A percentile compares a stretch with the other conserved stretches of the same genome.
These are phyloP conservation scores for Nasua narica DNA, from an alignment of 2,797 vertebrate species.

Conservation along the genomic window DNA sequence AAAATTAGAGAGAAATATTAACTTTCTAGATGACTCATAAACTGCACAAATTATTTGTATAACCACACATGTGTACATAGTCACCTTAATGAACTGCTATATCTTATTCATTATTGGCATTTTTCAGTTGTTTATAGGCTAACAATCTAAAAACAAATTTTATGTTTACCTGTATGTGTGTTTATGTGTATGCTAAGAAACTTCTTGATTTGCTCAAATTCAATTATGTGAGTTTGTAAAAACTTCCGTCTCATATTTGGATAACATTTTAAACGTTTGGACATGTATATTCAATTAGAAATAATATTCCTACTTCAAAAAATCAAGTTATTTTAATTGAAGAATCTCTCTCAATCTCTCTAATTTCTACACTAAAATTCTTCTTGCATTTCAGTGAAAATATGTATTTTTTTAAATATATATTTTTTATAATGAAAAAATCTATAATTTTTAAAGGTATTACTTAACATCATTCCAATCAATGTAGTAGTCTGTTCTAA, in stretches of 20 bases:
- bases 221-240: background rate
- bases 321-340: background rate
- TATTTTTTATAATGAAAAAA: background rate
- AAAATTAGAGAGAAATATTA: background rate
- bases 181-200: background rate
- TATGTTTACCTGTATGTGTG: background rate
- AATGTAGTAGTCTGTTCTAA: background rate
- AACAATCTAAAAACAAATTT: background rate
- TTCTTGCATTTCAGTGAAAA: background rate
- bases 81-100: background rate
- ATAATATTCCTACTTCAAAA: background rate
- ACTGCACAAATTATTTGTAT: background rate
- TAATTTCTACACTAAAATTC: background rate
- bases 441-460: background rate
- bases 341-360: background rate
- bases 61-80: background rate
- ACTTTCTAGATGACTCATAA: background rate
- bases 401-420: background rate
- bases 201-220: background rate
- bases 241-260: background rate
- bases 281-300: background rate
- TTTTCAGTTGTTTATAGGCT: background rate
- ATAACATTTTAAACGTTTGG: background rate
- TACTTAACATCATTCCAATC: background rate
- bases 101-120: background rate